Evolutionary conservation across 2,113 vertebrate genomes (phyloP).

Genomic region (Myotis lucifugus): DNA sequence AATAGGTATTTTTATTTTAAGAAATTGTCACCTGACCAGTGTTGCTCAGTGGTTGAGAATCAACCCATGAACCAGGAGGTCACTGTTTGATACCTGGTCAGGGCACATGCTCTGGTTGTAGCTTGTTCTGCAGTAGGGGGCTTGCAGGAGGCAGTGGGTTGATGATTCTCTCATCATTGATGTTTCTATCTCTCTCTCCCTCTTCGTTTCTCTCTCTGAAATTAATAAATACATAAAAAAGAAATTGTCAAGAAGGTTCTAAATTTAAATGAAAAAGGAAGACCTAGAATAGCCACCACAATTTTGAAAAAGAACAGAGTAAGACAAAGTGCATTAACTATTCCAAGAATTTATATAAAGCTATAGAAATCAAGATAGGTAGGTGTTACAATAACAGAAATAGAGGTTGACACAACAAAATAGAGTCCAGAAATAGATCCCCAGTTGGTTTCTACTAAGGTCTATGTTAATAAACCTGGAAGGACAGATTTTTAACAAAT

Average conservation of each 20-base stretch:
- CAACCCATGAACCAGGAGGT: too few relatives aligned
- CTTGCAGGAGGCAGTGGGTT: too few relatives aligned
- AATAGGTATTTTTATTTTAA: background rate
- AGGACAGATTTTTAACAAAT: background rate
- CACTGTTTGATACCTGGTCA: too few relatives aligned
- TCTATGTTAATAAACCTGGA: background rate
- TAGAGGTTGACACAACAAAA: background rate
- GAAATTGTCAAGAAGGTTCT: background rate
- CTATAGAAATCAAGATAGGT: background rate
- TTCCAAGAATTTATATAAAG: background rate
- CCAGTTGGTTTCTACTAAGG: background rate
- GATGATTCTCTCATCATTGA: too few relatives aligned
- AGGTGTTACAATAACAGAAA: background rate
- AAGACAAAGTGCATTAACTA: background rate
- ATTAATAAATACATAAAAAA: background rate
- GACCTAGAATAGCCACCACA: background rate
- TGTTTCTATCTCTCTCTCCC: too few relatives aligned
- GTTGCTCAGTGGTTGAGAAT: too few relatives aligned
- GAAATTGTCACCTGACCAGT: too few relatives aligned
- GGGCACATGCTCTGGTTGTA: too few relatives aligned
- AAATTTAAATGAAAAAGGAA: background rate
- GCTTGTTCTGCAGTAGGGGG: too few relatives aligned
- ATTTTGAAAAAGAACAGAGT: background rate
- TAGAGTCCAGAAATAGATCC: background rate
- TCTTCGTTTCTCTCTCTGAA: too few relatives aligned